These are phyloP conservation scores for Dione juno DNA, from an alignment of 2,888 invertebrate genomes.

Conservation along the genomic window DNA sequence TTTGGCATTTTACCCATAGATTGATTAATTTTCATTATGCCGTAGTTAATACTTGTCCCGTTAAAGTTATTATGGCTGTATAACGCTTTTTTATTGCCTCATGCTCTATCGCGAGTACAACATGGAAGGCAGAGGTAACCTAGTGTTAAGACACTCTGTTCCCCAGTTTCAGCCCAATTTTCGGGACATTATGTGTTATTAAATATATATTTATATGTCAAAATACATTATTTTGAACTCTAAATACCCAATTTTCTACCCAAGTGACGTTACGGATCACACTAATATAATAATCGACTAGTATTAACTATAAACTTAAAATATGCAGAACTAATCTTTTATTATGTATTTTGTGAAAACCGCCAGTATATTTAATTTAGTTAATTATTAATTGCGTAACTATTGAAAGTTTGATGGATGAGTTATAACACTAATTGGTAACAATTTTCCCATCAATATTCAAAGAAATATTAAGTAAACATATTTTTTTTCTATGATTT, in stretches of 20 bases:
- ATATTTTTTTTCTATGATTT: too few relatives aligned
- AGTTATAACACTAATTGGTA: background rate
- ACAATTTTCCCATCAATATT: constrained; percentile 8
- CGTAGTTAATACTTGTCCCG: too few relatives aligned
- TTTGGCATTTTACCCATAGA: too few relatives aligned
- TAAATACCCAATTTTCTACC: too few relatives aligned
- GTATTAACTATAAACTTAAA: too few relatives aligned
- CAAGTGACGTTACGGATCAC: too few relatives aligned
- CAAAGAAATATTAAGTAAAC: background rate
- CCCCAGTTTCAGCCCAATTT: background rate
- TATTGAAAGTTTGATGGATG: background rate
- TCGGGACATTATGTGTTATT: background rate
- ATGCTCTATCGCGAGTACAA: background rate
- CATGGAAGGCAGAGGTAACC: background rate
- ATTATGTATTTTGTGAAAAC: background rate
- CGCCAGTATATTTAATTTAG: background rate
- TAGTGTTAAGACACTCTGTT: background rate
- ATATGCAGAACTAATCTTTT: too few relatives aligned
- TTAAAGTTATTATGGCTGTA: too few relatives aligned
- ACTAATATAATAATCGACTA: too few relatives aligned
- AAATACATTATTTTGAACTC: too few relatives aligned
- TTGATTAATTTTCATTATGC: too few relatives aligned
- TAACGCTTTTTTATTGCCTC: background rate
- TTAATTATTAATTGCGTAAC: constrained; percentile 6
- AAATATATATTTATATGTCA: too few relatives aligned